A percentile compares a stretch with the other conserved stretches of the same genome.
Evolutionary conservation across 2,113 vertebrate species (phyloP).

Genomic region (Xenopus laevis): DNA sequence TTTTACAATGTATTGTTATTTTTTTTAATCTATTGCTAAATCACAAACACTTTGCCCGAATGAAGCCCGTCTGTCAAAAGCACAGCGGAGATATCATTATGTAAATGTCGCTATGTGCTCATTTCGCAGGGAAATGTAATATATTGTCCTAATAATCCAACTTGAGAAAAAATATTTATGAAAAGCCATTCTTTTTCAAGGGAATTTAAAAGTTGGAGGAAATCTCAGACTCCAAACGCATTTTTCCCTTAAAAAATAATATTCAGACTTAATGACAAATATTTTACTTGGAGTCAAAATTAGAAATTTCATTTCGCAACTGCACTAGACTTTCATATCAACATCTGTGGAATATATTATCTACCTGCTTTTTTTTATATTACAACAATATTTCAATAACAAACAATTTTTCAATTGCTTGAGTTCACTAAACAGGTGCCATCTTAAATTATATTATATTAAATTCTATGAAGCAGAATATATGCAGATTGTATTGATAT

Average conservation of each 20-base stretch:
- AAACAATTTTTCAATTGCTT: conserved; percentile 74
- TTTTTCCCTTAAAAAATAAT: conserved; percentile 49
- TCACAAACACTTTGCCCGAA: conserved; percentile 69
- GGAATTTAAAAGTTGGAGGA: conserved; percentile 47
- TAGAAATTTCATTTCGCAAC: conserved; percentile 52
- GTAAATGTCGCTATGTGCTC: conserved; percentile 73
- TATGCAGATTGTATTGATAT: conserved; percentile 59
- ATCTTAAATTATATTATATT: conserved; percentile 71
- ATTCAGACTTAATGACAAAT: conserved; percentile 66
- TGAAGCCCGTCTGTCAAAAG: conserved; percentile 79
- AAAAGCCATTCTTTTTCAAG: conserved; percentile 50
- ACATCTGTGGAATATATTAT: conserved; percentile 52
- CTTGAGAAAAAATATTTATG: conserved; percentile 62
- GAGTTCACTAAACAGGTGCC: conserved; percentile 64
- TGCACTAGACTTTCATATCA: conserved; percentile 66
- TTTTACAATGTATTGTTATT: conserved; percentile 73
- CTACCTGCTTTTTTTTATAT: conserved; percentile 58
- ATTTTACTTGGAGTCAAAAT: conserved; percentile 70
- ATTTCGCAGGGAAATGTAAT: conserved; percentile 71
- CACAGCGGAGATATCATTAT: conserved; percentile 78
- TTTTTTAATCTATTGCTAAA: conserved; percentile 76
- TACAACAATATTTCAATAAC: conserved; percentile 76
- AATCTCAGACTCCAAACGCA: conserved; percentile 57
- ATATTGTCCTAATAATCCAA: conserved; percentile 75
- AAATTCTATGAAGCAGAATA: conserved; percentile 56